Percentiles rank a stretch among this genome's conserved stretches.
phyloP scores from a whole-genome alignment of 1,140 invertebrate genomes.

The Nylanderia fulva region DNA sequence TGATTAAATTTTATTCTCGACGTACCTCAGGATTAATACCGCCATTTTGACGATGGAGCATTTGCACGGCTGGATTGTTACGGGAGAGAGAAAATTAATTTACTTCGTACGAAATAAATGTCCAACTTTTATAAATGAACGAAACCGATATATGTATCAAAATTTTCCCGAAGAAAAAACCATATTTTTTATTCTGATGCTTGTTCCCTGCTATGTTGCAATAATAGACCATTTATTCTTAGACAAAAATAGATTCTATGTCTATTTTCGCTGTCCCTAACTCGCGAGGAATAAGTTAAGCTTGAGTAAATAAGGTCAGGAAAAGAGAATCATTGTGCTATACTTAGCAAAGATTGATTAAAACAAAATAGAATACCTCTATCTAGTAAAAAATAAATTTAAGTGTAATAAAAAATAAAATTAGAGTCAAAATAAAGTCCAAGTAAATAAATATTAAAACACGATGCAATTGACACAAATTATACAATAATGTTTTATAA shows the following conservation, averaged over 20 bases:
- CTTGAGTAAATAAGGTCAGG: slow-evolving; percentile 20
- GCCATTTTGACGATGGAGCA: slow-evolving; percentile 12
- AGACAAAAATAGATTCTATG: slow-evolving; percentile 30
- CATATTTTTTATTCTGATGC: slow-evolving; percentile 27
- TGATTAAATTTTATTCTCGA: slow-evolving; percentile 39
- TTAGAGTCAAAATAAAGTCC: not conserved
- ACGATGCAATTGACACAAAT: not conserved
- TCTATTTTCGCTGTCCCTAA: slow-evolving; percentile 52
- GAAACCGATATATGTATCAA: not conserved
- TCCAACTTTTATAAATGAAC: slow-evolving; percentile 9
- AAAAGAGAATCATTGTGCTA: slow-evolving; percentile 22
- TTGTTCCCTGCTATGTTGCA: slow-evolving; percentile 18
- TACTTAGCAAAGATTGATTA: not conserved
- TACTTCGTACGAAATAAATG: slow-evolving; percentile 1
- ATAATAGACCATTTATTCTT: slow-evolving; percentile 44
- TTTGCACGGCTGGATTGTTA: not conserved
- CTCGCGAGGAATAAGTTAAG: slow-evolving; percentile 23
- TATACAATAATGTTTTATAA: not conserved
- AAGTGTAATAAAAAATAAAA: not conserved
- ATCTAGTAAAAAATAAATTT: not conserved
- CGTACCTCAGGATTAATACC: slow-evolving; percentile 12
- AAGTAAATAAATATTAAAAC: not conserved
- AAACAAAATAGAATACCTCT: not conserved
- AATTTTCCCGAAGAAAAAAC: not conserved
- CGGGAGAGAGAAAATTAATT: slow-evolving; percentile 27